A percentile compares a stretch with the other conserved stretches of the same genome.
These are phyloP conservation scores for Thalassaphorura encarpata DNA, from an alignment of 1,140 invertebrate species.

Conservation along the genomic window DNA sequence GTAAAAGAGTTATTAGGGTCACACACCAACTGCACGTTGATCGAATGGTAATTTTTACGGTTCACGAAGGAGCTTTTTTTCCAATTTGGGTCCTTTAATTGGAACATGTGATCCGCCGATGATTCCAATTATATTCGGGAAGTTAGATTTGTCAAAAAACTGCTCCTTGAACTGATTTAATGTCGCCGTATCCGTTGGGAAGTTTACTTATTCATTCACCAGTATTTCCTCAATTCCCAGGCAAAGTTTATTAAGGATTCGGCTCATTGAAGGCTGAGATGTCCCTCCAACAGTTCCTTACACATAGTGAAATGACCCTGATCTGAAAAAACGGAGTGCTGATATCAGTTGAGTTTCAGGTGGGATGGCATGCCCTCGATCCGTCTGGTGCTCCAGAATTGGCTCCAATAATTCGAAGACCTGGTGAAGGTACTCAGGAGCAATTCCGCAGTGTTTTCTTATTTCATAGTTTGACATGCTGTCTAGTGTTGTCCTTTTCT, in stretches of 20 bases:
- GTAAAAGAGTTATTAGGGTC: conserved; percentile 35
- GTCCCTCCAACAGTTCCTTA: conserved; percentile 5
- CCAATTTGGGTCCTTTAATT: conserved; percentile 26
- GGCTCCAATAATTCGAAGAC: conserved; percentile 5
- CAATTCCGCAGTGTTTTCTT: conserved; percentile 5
- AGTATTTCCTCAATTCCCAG: background rate
- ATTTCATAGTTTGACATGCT: conserved; percentile 1
- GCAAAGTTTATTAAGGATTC: conserved; percentile 2
- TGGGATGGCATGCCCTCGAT: background rate
- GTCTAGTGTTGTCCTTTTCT: background rate
- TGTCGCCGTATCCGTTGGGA: background rate
- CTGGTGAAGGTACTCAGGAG: background rate
- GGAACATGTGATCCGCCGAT: conserved; percentile 34
- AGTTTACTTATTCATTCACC: background rate
- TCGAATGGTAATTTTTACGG: conserved; percentile 15
- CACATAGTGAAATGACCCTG: conserved; percentile 16
- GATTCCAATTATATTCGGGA: conserved; percentile 26
- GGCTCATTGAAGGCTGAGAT: conserved; percentile 3
- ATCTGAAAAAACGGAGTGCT: conserved; percentile 6
- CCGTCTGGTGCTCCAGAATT: background rate
- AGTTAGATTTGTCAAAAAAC: background rate
- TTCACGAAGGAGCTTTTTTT: background rate
- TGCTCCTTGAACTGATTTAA: background rate
- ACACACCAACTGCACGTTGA: conserved; percentile 37
- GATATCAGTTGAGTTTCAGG: conserved; percentile 13